phyloP scores from a whole-genome alignment of 2,797 vertebrate genomes.

The Huso huso region DNA sequence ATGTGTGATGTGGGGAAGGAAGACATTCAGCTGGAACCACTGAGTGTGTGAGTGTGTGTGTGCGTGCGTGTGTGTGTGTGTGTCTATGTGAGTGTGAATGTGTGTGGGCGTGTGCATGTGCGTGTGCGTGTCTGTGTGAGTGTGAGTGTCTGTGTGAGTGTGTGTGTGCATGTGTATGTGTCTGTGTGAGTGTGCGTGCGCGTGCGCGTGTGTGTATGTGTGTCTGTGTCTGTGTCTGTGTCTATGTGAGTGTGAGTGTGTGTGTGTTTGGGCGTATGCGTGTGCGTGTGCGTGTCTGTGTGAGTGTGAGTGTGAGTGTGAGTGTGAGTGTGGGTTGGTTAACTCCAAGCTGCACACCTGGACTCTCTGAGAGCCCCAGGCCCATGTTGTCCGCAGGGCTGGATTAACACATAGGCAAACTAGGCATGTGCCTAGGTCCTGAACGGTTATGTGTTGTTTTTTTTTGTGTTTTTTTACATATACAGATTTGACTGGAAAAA shows the following conservation, averaged over 20 bases:
- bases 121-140: background rate
- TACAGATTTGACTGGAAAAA: too few species aligned
- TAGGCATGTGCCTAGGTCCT: too few species aligned
- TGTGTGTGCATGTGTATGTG: background rate
- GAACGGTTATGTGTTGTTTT: too few species aligned
- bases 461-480: too few species aligned
- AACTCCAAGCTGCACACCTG: too few species aligned
- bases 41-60: conserved; percentile 11
- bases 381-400: too few species aligned
- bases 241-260: too few species aligned
- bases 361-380: too few species aligned
- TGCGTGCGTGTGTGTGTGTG: background rate
- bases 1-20: conserved; percentile 25
- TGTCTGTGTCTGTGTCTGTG: too few species aligned
- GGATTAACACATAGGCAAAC: too few species aligned
- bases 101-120: background rate
- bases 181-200: background rate
- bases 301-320: background rate
- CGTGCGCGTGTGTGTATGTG: too few species aligned
- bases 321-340: background rate
- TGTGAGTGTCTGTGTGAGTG: background rate
- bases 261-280: too few species aligned
- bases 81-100: background rate
- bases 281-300: background rate
- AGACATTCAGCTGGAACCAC: conserved; percentile 37